Conservation (phyloP, 2,797 vertebrate species). For the Coreius guichenoti region DNA sequence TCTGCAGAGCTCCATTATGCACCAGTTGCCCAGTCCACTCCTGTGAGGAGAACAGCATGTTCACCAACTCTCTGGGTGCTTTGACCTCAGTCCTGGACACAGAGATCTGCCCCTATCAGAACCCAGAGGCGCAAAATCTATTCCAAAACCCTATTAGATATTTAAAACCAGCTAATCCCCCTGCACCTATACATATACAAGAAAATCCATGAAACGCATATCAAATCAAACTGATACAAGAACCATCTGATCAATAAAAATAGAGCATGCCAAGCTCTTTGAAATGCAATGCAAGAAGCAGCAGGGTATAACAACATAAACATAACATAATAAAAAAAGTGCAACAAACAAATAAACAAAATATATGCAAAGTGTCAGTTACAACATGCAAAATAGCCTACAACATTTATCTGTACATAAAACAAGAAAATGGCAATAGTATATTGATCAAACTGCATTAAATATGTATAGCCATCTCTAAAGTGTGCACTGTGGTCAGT, state of each 20-base stretch:
- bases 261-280: background rate
- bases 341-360: background rate
- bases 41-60: slow-evolving; percentile 14
- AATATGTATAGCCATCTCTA: background rate
- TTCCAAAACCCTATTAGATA: slow-evolving; percentile 22
- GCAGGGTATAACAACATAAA: background rate
- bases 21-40: slow-evolving; percentile 12
- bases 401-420: background rate
- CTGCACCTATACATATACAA: slow-evolving; percentile 41
- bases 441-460: background rate
- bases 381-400: background rate
- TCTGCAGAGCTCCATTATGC: slow-evolving; percentile 41
- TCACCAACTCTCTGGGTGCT: background rate
- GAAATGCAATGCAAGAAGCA: background rate
- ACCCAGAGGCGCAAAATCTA: slow-evolving; percentile 33
- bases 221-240: slow-evolving; percentile 28
- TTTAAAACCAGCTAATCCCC: slow-evolving; percentile 22
- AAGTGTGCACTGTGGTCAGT: background rate
- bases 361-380: background rate
- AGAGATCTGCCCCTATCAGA: slow-evolving; percentile 9
- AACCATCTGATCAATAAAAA: background rate
- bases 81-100: slow-evolving; percentile 41
- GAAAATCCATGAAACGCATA: slow-evolving; percentile 39
- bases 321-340: background rate
- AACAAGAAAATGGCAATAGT: background rate